These are phyloP conservation scores for Acrobeloides nanus DNA, from an alignment of 2,888 invertebrate species.

Conservation along the genomic window DNA sequence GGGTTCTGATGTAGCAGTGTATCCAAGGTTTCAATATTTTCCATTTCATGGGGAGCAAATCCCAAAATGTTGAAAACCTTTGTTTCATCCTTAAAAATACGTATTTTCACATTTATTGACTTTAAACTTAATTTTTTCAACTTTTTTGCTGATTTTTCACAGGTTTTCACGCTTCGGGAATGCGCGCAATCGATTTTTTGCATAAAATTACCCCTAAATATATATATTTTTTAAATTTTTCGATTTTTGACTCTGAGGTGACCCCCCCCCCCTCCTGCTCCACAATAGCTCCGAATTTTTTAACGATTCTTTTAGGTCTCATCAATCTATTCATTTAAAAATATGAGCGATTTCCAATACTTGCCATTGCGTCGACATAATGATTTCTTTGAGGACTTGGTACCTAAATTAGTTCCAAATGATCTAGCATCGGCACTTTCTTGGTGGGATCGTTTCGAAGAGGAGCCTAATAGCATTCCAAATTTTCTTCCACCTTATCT, in stretches of 20 bases:
- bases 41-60: too few relatives aligned
- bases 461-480: constrained; percentile 11
- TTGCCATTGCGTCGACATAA: constrained; percentile 63
- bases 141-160: background rate
- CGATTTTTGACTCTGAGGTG: too few relatives aligned
- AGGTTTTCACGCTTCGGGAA: too few relatives aligned
- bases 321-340: constrained; percentile 38
- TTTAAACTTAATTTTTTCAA: background rate
- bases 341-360: constrained; percentile 81
- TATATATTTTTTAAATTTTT: too few relatives aligned
- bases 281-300: constrained; percentile 1
- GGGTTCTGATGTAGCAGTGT: too few relatives aligned
- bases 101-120: too few relatives aligned
- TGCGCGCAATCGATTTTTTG: too few relatives aligned
- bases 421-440: constrained; percentile 29
- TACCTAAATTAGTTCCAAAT: constrained; percentile 24
- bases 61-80: too few relatives aligned
- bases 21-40: too few relatives aligned
- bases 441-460: constrained; percentile 31
- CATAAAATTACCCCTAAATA: too few relatives aligned
- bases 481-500: constrained; percentile 47
- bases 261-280: too few relatives aligned
- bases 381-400: constrained; percentile 22
- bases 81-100: too few relatives aligned
- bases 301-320: constrained; percentile 31